Conservation (phyloP, 2,888 invertebrate species). For the Pachymerium ferrugineum region DNA sequence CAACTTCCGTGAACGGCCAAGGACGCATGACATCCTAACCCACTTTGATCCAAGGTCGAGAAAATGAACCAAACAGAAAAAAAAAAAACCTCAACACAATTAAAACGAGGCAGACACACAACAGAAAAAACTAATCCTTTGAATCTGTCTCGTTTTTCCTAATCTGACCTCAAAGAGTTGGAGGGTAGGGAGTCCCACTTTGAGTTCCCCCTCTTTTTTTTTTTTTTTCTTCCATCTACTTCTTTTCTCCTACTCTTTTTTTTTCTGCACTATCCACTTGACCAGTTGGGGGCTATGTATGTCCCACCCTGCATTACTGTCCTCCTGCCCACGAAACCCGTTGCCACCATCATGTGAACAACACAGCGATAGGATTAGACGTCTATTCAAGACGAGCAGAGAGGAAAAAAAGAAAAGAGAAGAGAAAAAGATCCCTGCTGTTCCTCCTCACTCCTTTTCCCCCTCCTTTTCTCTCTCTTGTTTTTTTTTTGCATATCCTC, state of each 20-base stretch:
- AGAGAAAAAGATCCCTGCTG: conserved; percentile 9
- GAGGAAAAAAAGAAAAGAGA: background rate
- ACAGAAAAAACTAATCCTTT: background rate
- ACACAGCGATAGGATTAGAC: conserved; percentile 11
- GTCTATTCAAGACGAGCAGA: conserved; percentile 13
- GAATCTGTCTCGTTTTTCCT: conserved; percentile 1
- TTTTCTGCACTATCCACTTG: background rate
- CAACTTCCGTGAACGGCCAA: background rate
- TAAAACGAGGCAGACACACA: no score
- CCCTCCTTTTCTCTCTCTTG: background rate
- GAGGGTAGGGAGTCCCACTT: background rate
- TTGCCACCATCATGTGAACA: conserved; percentile 1
- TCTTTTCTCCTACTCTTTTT: no score
- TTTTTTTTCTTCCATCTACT: background rate
- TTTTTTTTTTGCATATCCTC: background rate
- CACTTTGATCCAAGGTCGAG: background rate
- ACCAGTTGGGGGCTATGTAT: background rate
- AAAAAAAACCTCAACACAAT: background rate
- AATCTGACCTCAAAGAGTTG: conserved; percentile 7
- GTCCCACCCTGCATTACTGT: background rate
- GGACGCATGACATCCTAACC: background rate
- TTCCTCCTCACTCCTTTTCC: conserved; percentile 13
- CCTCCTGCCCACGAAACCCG: conserved; percentile 13
- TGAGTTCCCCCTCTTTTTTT: background rate
- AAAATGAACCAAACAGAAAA: background rate